Evolutionary conservation across 2,797 vertebrate species (phyloP).

Genomic region (Acanthiza pusilla): DNA sequence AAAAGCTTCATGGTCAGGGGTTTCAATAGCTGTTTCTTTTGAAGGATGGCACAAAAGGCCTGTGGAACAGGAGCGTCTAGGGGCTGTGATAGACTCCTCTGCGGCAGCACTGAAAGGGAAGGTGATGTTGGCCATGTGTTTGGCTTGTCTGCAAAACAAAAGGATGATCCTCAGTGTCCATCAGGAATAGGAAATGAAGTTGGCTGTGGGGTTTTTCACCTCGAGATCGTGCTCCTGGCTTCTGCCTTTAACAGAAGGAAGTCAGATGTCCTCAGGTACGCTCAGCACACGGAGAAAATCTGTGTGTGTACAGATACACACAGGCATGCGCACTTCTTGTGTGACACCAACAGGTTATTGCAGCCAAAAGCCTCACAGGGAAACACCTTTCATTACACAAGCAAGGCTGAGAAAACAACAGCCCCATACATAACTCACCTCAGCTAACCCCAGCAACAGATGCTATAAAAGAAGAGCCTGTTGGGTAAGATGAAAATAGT

Average conservation of each 20-base stretch:
- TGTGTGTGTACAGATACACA: no score
- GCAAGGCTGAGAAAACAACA: not conserved
- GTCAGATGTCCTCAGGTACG: not conserved
- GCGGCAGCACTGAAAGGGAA: not conserved
- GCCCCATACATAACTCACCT: fast-evolving
- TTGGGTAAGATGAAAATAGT: not conserved
- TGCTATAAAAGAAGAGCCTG: not conserved
- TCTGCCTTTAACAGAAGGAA: not conserved
- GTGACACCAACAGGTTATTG: not conserved
- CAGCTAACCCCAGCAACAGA: not conserved
- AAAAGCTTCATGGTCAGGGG: conserved; percentile 55
- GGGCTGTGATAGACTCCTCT: not conserved
- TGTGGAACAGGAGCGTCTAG: not conserved
- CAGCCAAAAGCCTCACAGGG: not conserved
- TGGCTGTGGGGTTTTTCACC: not conserved
- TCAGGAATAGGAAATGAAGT: not conserved
- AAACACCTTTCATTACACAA: not conserved
- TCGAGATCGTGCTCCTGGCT: not conserved
- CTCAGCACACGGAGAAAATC: fast-evolving
- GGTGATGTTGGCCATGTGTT: not conserved
- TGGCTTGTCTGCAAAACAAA: not conserved
- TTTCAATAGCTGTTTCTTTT: conserved; percentile 53
- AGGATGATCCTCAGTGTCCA: not conserved
- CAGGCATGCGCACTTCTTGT: not conserved
- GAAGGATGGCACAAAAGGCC: conserved; percentile 46